Conservation (phyloP, 2,888 invertebrate genomes). For the Microplitis manilae region DNA sequence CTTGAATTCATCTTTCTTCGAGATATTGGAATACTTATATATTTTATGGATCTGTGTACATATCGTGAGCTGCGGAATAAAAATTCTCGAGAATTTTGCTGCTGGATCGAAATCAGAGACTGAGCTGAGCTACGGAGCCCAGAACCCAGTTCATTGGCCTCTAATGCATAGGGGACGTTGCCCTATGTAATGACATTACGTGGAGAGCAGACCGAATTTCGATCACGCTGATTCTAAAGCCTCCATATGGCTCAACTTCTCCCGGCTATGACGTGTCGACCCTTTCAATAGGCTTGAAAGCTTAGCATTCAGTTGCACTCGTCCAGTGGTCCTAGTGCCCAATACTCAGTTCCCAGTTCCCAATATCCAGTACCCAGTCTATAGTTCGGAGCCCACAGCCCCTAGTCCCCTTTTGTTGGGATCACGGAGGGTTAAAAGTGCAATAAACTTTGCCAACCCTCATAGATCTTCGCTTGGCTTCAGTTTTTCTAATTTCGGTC, state of each 20-base stretch:
- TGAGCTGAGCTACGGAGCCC: no score
- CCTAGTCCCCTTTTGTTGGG: not conserved
- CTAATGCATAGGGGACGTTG: no score
- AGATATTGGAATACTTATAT: conserved; percentile 2
- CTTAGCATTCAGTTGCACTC: no score
- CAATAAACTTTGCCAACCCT: not conserved
- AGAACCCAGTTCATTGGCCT: no score
- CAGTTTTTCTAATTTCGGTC: not conserved
- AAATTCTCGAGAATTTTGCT: no score
- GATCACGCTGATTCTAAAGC: conserved; percentile 14
- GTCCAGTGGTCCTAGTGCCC: not conserved
- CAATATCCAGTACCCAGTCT: not conserved
- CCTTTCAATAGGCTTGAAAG: not conserved
- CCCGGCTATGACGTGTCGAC: conserved; percentile 30
- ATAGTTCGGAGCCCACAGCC: no score
- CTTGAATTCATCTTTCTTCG: conserved; percentile 30
- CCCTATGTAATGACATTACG: conserved; percentile 29
- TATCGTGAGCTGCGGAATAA: not conserved
- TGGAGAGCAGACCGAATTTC: conserved; percentile 17
- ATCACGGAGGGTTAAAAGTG: not conserved
- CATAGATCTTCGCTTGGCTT: not conserved
- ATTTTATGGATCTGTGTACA: not conserved
- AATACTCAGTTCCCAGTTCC: not conserved
- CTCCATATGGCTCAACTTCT: conserved; percentile 27
- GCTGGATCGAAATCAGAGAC: no score